Evolutionary conservation across 2,797 vertebrate genomes (phyloP).

Genomic region (Apodemus agrarius): DNA sequence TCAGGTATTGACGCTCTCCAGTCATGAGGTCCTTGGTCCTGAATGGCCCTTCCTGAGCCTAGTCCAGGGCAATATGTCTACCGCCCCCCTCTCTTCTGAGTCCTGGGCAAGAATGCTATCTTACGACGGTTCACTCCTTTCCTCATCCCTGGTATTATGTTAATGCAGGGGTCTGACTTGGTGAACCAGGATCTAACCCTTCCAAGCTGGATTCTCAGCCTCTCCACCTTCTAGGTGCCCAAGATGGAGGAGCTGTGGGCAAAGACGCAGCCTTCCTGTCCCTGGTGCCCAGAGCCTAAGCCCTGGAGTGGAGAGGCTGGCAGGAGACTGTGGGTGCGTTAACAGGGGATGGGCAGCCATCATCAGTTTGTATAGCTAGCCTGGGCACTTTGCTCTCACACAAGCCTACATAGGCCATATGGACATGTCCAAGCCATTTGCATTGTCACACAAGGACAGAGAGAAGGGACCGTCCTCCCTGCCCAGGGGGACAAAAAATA

Average conservation of each 20-base stretch:
- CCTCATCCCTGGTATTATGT: not conserved
- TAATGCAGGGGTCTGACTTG: not conserved
- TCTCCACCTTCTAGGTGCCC: not conserved
- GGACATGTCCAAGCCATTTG: not conserved
- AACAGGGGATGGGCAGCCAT: not conserved
- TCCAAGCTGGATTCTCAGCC: not conserved
- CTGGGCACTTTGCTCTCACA: not conserved
- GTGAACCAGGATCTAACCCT: not conserved
- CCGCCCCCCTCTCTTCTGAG: not conserved
- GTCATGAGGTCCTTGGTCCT: not conserved
- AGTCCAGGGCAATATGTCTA: not conserved
- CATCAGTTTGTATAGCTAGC: not conserved
- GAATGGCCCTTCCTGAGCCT: not conserved
- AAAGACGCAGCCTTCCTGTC: not conserved
- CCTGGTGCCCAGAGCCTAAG: not conserved
- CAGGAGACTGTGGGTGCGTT: not conserved
- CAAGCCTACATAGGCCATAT: not conserved
- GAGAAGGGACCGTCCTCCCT: not conserved
- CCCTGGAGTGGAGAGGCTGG: not conserved
- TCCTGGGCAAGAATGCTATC: not conserved
- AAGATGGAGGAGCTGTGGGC: not conserved
- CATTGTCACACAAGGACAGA: not conserved
- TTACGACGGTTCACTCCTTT: not conserved
- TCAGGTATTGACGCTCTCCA: not conserved
- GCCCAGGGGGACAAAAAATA: not conserved